Evolutionary conservation across 1,140 invertebrate species (phyloP), one percentile per base, ranked within the genome.

Genomic region (Platorchestia sp.): DNA sequence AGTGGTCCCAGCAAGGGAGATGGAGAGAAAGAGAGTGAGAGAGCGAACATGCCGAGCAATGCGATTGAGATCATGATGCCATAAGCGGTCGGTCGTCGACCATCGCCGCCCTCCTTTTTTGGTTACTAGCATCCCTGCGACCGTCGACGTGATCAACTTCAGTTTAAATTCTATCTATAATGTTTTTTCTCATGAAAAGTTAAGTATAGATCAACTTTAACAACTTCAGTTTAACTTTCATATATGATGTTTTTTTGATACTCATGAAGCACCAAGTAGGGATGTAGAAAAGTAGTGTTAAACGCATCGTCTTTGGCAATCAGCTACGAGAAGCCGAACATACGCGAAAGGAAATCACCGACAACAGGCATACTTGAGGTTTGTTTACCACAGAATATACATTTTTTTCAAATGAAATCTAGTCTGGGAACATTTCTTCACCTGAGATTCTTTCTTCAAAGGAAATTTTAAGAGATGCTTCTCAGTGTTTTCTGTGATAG

Each of bases 21-120:
- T 45, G 91, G 87, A 42, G 41, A 90, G 87, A 42, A 42, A 43
- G 87, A 45, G 87, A 90, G 87, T 42, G 41, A 22, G 89, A 3
- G 89, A 93, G 45, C 41, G 45, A 47, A 47, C 45, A 93, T 93
- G 40, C 91, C 45, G 91, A 93, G 91, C 91, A 93, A 93, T 93
- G 91, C 45, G 16, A 45, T 93, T 47, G 91, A 93, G 40, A 93
- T n/a, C n/a, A n/a, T 93, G 91, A 93, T 93, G 44, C 10, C 91
- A 45, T 47, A 93, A 93, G 91, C 91, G 91, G 47, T n/a, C 41
- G 86, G 16, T 40, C 22, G 43, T 36, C 45, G 41, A 45, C 91
- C 91, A 42, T 93, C 45, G 41, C 43, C 5, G n/a, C 41, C 22
- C 36, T 44, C 43, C 41, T 89, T 89, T 89, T 89, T 75, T 75